Evolutionary conservation across 2,888 invertebrate genomes (phyloP).

Genomic region (Loripinus fragilis): DNA sequence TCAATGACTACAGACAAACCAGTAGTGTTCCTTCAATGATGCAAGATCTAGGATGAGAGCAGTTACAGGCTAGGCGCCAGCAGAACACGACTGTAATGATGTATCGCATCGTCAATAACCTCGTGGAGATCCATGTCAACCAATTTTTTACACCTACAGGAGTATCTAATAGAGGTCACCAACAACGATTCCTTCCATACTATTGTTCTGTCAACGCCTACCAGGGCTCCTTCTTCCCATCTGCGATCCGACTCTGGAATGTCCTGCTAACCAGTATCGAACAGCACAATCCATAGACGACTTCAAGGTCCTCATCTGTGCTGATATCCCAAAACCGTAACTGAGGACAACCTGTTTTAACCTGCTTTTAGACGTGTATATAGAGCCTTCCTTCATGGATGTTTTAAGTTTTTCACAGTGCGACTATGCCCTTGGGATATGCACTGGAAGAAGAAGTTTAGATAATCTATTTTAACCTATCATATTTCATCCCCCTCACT

Average conservation of each 20-base stretch:
- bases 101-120: not conserved
- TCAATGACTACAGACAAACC: constrained; percentile 9
- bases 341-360: constrained; percentile 1
- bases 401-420: constrained; percentile 2
- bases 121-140: not conserved
- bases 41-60: not conserved
- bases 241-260: constrained; percentile 2
- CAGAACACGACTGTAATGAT: not conserved
- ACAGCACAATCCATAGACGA: not conserved
- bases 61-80: not conserved
- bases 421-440: not conserved
- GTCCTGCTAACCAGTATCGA: not conserved
- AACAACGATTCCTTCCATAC: not conserved
- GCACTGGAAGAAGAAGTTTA: not conserved
- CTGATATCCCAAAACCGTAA: not conserved
- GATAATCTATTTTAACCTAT: too few species aligned
- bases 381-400: not conserved
- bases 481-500: too few species aligned
- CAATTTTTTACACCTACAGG: not conserved
- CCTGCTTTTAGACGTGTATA: not conserved
- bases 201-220: not conserved
- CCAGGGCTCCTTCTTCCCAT: not conserved
- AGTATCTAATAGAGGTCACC: not conserved
- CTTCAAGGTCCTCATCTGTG: not conserved
- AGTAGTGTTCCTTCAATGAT: constrained; percentile 31